These are phyloP conservation scores for Characodon lateralis DNA, from an alignment of 2,797 vertebrate species.

Conservation along the genomic window DNA sequence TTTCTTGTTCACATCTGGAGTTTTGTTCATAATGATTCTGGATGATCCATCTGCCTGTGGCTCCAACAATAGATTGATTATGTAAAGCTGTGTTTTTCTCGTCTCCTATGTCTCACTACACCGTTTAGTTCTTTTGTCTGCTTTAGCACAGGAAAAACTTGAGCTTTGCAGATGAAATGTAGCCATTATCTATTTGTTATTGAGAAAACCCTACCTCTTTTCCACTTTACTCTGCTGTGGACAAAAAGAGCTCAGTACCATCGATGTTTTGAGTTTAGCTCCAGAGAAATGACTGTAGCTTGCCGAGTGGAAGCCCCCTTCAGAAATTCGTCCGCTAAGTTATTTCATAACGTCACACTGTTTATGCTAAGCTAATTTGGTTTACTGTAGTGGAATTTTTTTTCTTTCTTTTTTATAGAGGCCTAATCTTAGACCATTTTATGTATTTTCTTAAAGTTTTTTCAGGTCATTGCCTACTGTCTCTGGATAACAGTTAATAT, in stretches of 20 bases:
- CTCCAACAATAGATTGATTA: too few species aligned
- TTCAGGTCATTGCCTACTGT: not conserved
- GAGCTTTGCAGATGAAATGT: not conserved
- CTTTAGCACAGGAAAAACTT: too few species aligned
- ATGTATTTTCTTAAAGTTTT: too few species aligned
- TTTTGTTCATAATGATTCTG: not conserved
- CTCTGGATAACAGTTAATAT: not conserved
- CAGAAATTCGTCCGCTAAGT: not conserved
- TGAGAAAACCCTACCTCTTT: not conserved
- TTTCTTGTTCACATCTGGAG: not conserved
- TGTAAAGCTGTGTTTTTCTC: not conserved
- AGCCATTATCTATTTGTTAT: not conserved
- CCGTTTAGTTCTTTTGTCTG: too few species aligned
- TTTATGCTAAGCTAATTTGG: not conserved
- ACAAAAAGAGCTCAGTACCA: not conserved
- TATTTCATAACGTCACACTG: not conserved
- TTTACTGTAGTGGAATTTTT: not conserved
- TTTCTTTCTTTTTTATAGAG: not conserved
- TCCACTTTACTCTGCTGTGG: not conserved
- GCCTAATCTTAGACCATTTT: too few species aligned
- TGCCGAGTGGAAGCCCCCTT: not conserved
- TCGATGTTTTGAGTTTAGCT: not conserved
- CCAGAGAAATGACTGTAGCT: not conserved
- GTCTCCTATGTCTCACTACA: too few species aligned
- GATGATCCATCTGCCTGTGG: not conserved